Evolutionary conservation across 2,888 invertebrate species (phyloP).

Genomic region (Acheta domesticus): DNA sequence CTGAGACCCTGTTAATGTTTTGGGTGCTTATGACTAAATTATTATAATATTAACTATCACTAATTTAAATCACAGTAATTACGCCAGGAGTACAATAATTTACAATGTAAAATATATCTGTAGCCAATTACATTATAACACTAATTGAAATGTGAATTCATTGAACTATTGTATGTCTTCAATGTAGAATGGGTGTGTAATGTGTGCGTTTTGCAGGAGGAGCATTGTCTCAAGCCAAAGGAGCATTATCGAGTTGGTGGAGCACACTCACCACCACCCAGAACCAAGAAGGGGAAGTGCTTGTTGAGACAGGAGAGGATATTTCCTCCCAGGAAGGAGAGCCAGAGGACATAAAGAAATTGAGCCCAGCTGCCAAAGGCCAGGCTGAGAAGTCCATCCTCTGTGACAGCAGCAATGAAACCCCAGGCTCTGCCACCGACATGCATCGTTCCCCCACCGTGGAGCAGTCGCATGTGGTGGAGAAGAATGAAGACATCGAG

Average conservation of each 20-base stretch:
- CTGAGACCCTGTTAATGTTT: no score
- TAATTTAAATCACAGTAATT: no score
- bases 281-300: conserved; percentile 23
- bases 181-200: no score
- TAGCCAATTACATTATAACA: no score
- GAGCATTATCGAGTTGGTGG: conserved; percentile 86
- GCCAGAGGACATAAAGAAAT: conserved; percentile 19
- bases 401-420: background rate
- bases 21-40: no score
- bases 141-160: no score
- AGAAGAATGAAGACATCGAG: background rate
- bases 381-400: background rate
- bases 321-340: conserved; percentile 21
- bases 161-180: no score
- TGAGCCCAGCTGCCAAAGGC: background rate
- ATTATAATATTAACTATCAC: no score
- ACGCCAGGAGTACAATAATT: no score
- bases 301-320: conserved; percentile 11
- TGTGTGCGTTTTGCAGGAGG: conserved; percentile 58
- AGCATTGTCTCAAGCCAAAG: conserved; percentile 82
- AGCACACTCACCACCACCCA: conserved; percentile 63
- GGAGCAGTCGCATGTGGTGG: background rate
- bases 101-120: no score
- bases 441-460: conserved; percentile 23
- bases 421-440: conserved; percentile 18